Conservation (phyloP, 1,140 invertebrate genomes). For the Lethrus apterus region DNA sequence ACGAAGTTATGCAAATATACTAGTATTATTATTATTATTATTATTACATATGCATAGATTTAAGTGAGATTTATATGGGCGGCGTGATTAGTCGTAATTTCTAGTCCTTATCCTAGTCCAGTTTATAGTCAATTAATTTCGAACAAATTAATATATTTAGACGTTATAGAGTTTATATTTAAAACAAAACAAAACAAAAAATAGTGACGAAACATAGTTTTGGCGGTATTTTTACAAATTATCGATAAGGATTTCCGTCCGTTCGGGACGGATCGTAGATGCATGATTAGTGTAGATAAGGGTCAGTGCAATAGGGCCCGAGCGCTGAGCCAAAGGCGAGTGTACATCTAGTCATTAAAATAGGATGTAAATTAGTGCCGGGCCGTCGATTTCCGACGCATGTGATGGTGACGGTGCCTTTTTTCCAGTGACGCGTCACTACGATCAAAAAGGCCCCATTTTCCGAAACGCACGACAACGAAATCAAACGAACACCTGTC, state of each 20-base stretch:
- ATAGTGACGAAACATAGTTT: slow-evolving; percentile 31
- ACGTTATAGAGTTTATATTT: slow-evolving; percentile 7
- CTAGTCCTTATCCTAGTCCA: slow-evolving; percentile 35
- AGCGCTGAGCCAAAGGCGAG: slow-evolving; percentile 38
- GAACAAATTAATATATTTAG: slow-evolving; percentile 2
- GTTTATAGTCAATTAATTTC: slow-evolving; percentile 38
- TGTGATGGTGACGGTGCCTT: not conserved
- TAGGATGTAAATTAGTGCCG: slow-evolving; percentile 22
- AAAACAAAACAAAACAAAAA: slow-evolving; percentile 5
- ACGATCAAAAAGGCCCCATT: too few relatives aligned
- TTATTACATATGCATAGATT: slow-evolving; percentile 5
- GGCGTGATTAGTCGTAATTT: slow-evolving; percentile 17
- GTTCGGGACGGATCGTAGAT: not conserved
- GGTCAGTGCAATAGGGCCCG: slow-evolving; percentile 36
- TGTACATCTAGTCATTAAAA: slow-evolving; percentile 40
- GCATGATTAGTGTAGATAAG: slow-evolving; percentile 12
- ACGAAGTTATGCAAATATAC: slow-evolving; percentile 42
- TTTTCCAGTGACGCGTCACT: not conserved
- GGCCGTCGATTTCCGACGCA: slow-evolving; percentile 14
- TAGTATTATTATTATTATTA: slow-evolving; percentile 8
- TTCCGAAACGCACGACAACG: too few relatives aligned
- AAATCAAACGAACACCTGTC: too few relatives aligned
- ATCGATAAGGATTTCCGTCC: too few relatives aligned
- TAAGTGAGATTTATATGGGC: not conserved
- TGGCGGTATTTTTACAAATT: slow-evolving; percentile 42